Evolutionary conservation across 2,113 vertebrate genomes (phyloP), one percentile per base, ranked within the genome.

Genomic region (Spea multiplicata): DNA sequence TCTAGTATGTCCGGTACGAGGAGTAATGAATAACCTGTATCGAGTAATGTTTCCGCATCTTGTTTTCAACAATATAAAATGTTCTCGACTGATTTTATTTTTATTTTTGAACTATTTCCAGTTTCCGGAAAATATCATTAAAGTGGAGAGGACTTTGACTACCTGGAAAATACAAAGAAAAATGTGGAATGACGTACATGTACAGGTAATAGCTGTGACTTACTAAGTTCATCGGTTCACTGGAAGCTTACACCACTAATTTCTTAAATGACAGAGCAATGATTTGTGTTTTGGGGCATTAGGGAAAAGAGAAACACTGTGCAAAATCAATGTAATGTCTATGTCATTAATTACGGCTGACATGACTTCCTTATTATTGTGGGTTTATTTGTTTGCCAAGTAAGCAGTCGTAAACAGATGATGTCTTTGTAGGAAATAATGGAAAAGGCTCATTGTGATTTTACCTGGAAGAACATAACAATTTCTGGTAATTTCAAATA

Each of bases 151-250:
- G 62, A 44, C 52, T 61, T 79, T 79, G 69, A 79, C 66, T 79
- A 79, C 76, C 49, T 53, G 70, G 76, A 79, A 79, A n/a, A 79
- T 73, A 73, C 44, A 57, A 3, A 57, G 76, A 47, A 79, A 65
- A 71, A 66, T 16, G 14, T 30, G 46, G 10, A n/a, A 73, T 73
- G 70, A 79, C 76, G 76, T 73, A 57, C 62, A 17, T 62, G 49
- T 62, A 73, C 65, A 57, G 57, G 69, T 30, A 73, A 66, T 49
- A 79, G 16, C 62, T n/a, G 59, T 79, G 66, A 66, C 73, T 72
- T 59, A 79, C 48, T 61, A 47, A 79, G 49, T 57, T 16, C 49
- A 67, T 72, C 49, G 6, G 10, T 48, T 66, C 49, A 49, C 69
- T 57, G 62, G 57, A 45, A 8, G 47, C 13, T 12, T 66, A 52